These are phyloP conservation scores for Lanius ludovicianus DNA, from an alignment of 2,113 vertebrate genomes.

Conservation along the genomic window DNA sequence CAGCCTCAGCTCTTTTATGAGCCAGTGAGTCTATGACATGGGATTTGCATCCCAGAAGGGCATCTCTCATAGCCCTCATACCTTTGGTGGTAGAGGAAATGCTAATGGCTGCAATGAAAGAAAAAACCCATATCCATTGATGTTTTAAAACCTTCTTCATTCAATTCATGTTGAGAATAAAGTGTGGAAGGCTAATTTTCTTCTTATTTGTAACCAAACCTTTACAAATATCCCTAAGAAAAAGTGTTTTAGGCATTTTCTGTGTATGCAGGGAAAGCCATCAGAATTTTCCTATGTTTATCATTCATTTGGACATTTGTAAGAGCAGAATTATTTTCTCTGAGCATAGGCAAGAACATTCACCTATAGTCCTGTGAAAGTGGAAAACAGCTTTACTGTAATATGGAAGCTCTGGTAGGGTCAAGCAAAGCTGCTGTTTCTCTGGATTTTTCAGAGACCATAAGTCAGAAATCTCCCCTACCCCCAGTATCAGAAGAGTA, in stretches of 20 bases:
- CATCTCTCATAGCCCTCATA: background rate
- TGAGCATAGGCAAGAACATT: background rate
- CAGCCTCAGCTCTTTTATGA: too few relatives aligned
- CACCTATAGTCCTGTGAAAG: background rate
- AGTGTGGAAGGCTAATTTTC: background rate
- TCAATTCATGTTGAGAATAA: background rate
- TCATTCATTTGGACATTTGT: background rate
- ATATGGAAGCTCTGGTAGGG: background rate
- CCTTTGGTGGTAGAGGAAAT: background rate
- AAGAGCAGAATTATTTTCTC: background rate
- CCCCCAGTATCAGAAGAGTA: background rate
- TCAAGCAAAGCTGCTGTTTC: background rate
- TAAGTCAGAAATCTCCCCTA: background rate
- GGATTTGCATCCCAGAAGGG: background rate
- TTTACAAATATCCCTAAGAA: background rate
- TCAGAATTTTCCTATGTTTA: background rate
- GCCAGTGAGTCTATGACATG: accelerated
- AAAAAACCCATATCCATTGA: background rate
- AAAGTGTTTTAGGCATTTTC: background rate
- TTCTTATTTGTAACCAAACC: background rate
- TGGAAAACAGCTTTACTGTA: too few relatives aligned
- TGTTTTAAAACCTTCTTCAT: background rate
- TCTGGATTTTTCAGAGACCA: background rate
- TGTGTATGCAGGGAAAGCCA: background rate
- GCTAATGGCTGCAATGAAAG: background rate